These are phyloP conservation scores for Pycnonotus jocosus DNA, from an alignment of 2,113 vertebrate species.

Conservation along the genomic window DNA sequence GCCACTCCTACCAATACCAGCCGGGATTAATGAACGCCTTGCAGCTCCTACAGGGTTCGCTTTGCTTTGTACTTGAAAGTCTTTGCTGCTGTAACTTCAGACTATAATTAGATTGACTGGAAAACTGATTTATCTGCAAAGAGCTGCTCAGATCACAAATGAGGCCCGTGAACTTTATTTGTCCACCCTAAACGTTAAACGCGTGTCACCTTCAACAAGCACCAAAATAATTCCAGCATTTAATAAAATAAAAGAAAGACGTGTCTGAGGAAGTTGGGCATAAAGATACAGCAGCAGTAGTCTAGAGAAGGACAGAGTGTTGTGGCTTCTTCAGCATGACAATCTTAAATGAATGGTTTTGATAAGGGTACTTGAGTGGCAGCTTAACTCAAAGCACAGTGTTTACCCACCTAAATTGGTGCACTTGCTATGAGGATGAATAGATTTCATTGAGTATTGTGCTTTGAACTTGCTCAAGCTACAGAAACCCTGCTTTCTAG, in stretches of 20 bases:
- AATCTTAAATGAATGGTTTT: background rate
- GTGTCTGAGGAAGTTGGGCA: background rate
- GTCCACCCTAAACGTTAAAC: background rate
- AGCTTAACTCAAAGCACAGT: background rate
- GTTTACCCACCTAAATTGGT: background rate
- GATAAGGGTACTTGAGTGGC: background rate
- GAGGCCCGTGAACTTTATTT: slow-evolving; percentile 11
- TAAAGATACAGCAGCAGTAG: background rate
- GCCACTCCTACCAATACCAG: slow-evolving; percentile 3
- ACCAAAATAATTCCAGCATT: background rate
- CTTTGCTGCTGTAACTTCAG: slow-evolving; percentile 38
- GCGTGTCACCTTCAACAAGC: slow-evolving; percentile 30
- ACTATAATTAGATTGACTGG: slow-evolving; percentile 54
- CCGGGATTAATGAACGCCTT: background rate
- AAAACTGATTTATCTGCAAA: slow-evolving; percentile 49
- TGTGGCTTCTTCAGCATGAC: background rate
- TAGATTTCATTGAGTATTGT: background rate
- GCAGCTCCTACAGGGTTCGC: background rate
- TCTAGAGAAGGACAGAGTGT: background rate
- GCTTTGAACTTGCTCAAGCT: background rate
- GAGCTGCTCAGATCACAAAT: slow-evolving; percentile 8
- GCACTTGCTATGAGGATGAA: background rate
- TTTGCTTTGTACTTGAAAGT: slow-evolving; percentile 53
- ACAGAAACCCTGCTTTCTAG: background rate
- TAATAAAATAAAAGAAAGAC: background rate